Evolutionary conservation across 92 coral and sea anemone genomes (phyloP).

Genomic region (Zoanthus sociatus): DNA sequence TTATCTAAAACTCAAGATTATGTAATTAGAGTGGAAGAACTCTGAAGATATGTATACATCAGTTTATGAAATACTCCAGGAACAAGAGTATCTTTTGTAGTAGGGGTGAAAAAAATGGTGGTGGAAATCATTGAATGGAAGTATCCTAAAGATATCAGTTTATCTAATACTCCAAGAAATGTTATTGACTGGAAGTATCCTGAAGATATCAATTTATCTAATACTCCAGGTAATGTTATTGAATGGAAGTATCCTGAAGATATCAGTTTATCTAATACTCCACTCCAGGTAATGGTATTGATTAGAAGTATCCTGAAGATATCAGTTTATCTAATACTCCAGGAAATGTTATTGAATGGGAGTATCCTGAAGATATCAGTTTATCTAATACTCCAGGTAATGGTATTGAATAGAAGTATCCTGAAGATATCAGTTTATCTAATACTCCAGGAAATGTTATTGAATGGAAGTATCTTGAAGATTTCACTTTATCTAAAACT

Average conservation of each 20-base stretch:
- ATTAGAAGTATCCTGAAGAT: too few species aligned
- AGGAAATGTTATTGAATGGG: too few species aligned
- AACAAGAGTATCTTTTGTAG: constrained; percentile 82
- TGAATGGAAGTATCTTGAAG: constrained; percentile 54
- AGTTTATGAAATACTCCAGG: constrained; percentile 47
- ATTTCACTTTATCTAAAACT: constrained; percentile 60
- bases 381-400: not conserved
- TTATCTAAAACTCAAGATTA: constrained; percentile 72
- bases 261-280: too few species aligned
- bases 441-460: constrained; percentile 39
- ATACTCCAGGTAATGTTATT: not conserved
- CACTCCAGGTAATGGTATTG: not conserved
- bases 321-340: too few species aligned
- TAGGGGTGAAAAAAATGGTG: too few species aligned
- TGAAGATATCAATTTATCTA: not conserved
- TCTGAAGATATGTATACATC: constrained; percentile 33
- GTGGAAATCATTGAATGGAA: constrained; percentile 89
- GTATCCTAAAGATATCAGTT: constrained; percentile 78
- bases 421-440: too few species aligned
- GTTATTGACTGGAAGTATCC: constrained; percentile 94
- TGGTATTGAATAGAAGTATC: too few species aligned
- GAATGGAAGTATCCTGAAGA: too few species aligned
- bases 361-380: too few species aligned
- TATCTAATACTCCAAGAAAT: constrained; percentile 72
- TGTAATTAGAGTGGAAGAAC: constrained; percentile 94